Conservation (phyloP, 2,888 invertebrate species). For the Crematogaster levior region DNA sequence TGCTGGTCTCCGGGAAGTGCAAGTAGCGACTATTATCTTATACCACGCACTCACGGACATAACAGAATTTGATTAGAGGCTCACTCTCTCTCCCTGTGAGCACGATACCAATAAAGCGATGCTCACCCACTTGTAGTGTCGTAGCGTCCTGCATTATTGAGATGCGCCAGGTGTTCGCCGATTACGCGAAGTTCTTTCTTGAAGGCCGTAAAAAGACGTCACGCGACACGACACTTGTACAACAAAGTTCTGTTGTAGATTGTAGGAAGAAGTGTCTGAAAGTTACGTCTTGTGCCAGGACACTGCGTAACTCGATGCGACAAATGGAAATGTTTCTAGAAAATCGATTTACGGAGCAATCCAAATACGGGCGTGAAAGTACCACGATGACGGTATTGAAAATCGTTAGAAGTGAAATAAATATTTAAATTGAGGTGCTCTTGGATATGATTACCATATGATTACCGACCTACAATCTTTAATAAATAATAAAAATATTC, state of each 20-base stretch:
- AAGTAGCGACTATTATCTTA: conserved; percentile 55
- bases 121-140: neutral
- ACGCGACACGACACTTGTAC: conserved; percentile 22
- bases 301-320: conserved; percentile 2
- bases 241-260: conserved; percentile 9
- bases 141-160: conserved; percentile 66
- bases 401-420: neutral
- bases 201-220: conserved; percentile 61
- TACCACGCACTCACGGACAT: conserved; percentile 45
- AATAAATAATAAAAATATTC: neutral
- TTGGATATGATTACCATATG: neutral
- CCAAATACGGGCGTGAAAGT: neutral
- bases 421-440: neutral
- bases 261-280: neutral
- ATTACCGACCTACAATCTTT: neutral
- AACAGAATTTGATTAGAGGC: conserved; percentile 36
- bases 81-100: too few relatives aligned
- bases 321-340: neutral
- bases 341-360: neutral
- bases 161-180: conserved; percentile 61
- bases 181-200: conserved; percentile 14
- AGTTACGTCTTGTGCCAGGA: neutral
- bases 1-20: conserved; percentile 6
- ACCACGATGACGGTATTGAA: neutral
- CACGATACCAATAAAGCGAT: conserved; percentile 55